phyloP scores from a whole-genome alignment of 2,797 vertebrate species.

The Chromobotia macracanthus region DNA sequence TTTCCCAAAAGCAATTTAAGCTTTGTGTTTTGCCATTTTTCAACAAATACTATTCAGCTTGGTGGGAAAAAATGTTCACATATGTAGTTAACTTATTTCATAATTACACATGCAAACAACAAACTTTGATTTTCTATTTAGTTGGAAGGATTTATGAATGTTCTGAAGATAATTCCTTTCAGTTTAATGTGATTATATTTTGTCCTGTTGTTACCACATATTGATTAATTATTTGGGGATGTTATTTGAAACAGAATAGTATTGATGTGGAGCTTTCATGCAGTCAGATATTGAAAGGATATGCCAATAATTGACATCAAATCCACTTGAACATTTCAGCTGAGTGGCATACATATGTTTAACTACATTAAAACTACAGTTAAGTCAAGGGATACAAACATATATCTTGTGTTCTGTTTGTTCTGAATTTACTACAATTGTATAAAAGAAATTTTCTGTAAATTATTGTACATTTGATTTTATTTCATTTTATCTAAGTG shows the following conservation, averaged over 20 bases:
- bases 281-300: background rate
- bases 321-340: background rate
- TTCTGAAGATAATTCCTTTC: background rate
- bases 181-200: background rate
- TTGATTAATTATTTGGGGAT: background rate
- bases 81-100: background rate
- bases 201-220: background rate
- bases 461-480: no score
- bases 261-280: background rate
- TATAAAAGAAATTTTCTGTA: no score
- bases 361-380: background rate
- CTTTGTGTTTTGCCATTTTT: background rate
- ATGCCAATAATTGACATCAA: slow-evolving; percentile 14
- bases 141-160: background rate
- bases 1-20: background rate
- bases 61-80: background rate
- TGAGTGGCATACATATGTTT: background rate
- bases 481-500: no score
- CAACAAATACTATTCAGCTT: background rate
- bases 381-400: background rate
- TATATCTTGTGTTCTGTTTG: no score
- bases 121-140: background rate
- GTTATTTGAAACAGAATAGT: slow-evolving; percentile 9
- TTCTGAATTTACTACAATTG: no score
- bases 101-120: background rate